Conservation (phyloP, 2,888 invertebrate genomes). For the Pristionchus japonicus region DNA sequence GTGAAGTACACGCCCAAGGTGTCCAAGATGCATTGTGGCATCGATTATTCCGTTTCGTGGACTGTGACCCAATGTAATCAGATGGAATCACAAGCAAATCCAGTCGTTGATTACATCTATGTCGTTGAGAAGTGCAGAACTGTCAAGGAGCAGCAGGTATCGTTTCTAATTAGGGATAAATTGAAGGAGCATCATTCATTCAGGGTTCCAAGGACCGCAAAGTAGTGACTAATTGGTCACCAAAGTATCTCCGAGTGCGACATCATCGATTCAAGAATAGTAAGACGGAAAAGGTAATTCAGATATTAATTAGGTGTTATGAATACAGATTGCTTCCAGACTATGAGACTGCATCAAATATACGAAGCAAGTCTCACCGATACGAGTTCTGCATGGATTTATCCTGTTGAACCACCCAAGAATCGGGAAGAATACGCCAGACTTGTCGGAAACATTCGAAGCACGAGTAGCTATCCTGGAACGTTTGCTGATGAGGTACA, state of each 20-base stretch:
- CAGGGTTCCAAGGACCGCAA: slow-evolving; percentile 16
- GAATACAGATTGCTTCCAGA: not conserved
- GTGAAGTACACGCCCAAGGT: not conserved
- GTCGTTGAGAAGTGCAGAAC: not conserved
- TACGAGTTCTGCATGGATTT: slow-evolving; percentile 20
- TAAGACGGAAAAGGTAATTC: not conserved
- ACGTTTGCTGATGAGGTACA: not conserved
- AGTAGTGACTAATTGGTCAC: not conserved
- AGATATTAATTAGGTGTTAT: not conserved
- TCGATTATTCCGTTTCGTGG: not conserved
- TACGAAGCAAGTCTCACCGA: not conserved
- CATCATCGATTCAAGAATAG: not conserved
- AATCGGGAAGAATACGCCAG: not conserved
- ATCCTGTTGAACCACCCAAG: not conserved
- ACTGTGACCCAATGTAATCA: not conserved
- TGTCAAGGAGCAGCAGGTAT: too few relatives aligned
- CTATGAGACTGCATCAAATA: not conserved
- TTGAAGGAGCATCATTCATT: not conserved
- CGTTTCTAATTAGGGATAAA: not conserved
- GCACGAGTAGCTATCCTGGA: not conserved
- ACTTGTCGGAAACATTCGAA: not conserved
- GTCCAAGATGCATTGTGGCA: not conserved
- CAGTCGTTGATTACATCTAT: not conserved
- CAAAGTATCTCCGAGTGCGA: not conserved
- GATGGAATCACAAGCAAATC: not conserved